phyloP scores from a whole-genome alignment of 2,797 vertebrate species.

The Sarcoramphus papa region DNA sequence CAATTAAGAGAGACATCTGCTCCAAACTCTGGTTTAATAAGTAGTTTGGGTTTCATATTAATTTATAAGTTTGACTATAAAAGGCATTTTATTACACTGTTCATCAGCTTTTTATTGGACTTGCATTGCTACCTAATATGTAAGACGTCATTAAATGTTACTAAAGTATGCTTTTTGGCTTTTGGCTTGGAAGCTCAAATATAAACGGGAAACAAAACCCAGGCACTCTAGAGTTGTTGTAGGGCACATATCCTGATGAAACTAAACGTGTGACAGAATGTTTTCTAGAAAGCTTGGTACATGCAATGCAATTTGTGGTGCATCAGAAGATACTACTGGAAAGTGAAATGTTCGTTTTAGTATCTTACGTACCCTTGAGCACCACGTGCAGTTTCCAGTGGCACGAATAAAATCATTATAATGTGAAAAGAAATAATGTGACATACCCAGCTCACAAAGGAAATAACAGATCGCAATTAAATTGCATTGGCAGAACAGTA shows the following conservation, averaged over 20 bases:
- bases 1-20: constrained; percentile 15
- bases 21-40: constrained; percentile 19
- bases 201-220: constrained; percentile 2
- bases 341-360: not conserved
- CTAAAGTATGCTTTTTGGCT: not conserved
- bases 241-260: not conserved
- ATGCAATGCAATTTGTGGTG: not conserved
- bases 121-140: constrained; percentile 8
- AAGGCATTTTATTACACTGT: constrained; percentile 21
- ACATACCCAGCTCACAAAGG: not conserved
- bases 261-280: not conserved
- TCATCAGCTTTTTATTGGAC: constrained; percentile 1
- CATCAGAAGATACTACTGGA: not conserved
- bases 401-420: not conserved
- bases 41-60: not conserved
- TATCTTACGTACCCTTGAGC: not conserved
- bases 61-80: constrained; percentile 33
- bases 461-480: not conserved
- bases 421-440: not conserved
- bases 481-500: not conserved
- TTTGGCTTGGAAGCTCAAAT: not conserved
- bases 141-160: not conserved
- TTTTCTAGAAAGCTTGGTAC: not conserved
- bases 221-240: not conserved
- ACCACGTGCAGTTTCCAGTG: not conserved